phyloP scores from a whole-genome alignment of 2,888 invertebrate species.

The Phortica okadai region DNA sequence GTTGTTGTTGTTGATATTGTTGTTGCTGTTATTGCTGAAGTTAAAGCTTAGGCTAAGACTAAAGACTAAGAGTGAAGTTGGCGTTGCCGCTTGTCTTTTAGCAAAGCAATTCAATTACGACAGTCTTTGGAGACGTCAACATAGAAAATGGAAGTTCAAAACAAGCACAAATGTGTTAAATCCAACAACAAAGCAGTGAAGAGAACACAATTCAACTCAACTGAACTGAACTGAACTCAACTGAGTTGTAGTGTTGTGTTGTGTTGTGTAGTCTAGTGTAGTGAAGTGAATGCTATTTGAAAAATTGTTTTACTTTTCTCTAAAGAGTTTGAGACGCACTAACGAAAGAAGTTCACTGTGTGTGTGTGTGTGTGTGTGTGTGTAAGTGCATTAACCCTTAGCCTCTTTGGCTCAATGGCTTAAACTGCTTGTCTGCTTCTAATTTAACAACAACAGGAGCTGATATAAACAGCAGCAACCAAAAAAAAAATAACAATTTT shows the following conservation, averaged over 20 bases:
- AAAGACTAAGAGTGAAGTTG: constrained; percentile 12
- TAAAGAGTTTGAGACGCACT: neutral
- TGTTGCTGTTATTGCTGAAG: constrained; percentile 3
- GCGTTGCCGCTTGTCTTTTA: constrained; percentile 39
- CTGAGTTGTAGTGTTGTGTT: no score
- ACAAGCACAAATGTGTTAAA: neutral
- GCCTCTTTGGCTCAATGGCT: neutral
- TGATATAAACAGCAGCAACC: no score
- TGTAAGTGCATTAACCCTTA: neutral
- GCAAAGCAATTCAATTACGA: neutral
- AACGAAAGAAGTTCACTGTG: neutral
- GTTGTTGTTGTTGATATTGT: constrained; percentile 49
- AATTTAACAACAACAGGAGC: no score
- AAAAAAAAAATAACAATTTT: neutral
- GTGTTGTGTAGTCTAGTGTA: no score
- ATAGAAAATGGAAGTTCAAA: constrained; percentile 44
- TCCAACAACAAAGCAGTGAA: neutral
- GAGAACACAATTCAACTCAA: neutral
- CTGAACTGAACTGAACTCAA: no score
- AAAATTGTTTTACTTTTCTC: neutral
- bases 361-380: no score
- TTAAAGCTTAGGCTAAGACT: neutral
- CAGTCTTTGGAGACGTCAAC: neutral
- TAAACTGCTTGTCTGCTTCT: no score
- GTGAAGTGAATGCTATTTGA: neutral